Evolutionary conservation across 2,888 invertebrate species (phyloP).

Genomic region (Arrhopalites spinosus): DNA sequence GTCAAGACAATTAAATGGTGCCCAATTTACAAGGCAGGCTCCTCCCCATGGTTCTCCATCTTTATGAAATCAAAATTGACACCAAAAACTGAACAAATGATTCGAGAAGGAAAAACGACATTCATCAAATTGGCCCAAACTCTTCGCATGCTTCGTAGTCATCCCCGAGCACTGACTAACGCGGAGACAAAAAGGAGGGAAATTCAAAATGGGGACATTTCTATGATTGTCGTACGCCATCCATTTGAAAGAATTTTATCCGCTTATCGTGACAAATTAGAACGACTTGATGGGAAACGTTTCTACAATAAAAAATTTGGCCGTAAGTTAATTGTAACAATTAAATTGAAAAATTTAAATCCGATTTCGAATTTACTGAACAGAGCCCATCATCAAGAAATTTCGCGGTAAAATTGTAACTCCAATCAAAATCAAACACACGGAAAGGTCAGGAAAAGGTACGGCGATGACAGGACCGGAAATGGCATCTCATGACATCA

Average conservation of each 20-base stretch:
- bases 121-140: conserved; percentile 47
- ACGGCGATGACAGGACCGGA: too few relatives aligned
- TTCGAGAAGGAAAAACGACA: conserved; percentile 46
- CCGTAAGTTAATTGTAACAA: too few relatives aligned
- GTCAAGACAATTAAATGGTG: conserved; percentile 52
- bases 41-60: conserved; percentile 51
- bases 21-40: conserved; percentile 53
- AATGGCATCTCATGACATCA: too few relatives aligned
- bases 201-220: conserved; percentile 16
- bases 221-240: conserved; percentile 52
- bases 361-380: too few relatives aligned
- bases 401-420: conserved; percentile 31
- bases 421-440: too few relatives aligned
- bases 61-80: conserved; percentile 46
- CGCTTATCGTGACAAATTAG: conserved; percentile 53
- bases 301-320: conserved; percentile 49
- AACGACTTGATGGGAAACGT: conserved; percentile 46
- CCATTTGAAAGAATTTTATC: conserved; percentile 51
- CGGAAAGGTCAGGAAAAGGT: too few relatives aligned
- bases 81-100: conserved; percentile 45
- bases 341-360: too few relatives aligned
- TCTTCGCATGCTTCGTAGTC: conserved; percentile 39
- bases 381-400: conserved; percentile 38
- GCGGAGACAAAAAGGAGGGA: too few relatives aligned
- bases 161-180: not conserved